Evolutionary conservation across 2,797 vertebrate species (phyloP).

Genomic region (Sebastes taczanowskii): DNA sequence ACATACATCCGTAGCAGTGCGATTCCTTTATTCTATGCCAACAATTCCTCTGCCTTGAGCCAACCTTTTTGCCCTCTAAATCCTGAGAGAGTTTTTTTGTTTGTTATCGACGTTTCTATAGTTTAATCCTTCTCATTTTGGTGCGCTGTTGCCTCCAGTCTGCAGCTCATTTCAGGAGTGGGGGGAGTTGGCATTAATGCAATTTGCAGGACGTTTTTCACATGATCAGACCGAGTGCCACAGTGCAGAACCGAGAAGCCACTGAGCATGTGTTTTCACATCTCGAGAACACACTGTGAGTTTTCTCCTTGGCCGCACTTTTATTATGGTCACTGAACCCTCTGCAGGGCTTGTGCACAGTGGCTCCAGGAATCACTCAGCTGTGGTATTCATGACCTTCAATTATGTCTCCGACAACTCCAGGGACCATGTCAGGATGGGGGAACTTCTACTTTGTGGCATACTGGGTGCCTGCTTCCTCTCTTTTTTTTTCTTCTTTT

Average conservation of each 20-base stretch:
- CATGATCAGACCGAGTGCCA: slow-evolving; percentile 14
- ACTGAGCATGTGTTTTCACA: slow-evolving; percentile 65
- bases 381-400: slow-evolving; percentile 71
- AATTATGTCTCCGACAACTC: slow-evolving; percentile 65
- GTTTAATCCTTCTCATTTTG: slow-evolving; percentile 16
- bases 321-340: slow-evolving; percentile 62
- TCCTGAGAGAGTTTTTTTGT: not conserved
- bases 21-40: not conserved
- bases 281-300: slow-evolving; percentile 48
- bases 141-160: slow-evolving; percentile 9
- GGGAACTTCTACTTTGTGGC: slow-evolving; percentile 55
- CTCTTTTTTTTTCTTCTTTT: slow-evolving; percentile 1
- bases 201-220: slow-evolving; percentile 42
- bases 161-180: not conserved
- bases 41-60: not conserved
- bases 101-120: not conserved
- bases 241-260: slow-evolving; percentile 52
- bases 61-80: not conserved
- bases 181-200: slow-evolving; percentile 3
- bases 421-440: slow-evolving; percentile 46
- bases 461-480: slow-evolving; percentile 11
- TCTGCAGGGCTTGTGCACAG: slow-evolving; percentile 46
- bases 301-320: slow-evolving; percentile 55
- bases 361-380: slow-evolving; percentile 56
- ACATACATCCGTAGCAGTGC: not conserved